phyloP scores from a whole-genome alignment of 1,140 invertebrate species.

The Heliconius nattereri region DNA sequence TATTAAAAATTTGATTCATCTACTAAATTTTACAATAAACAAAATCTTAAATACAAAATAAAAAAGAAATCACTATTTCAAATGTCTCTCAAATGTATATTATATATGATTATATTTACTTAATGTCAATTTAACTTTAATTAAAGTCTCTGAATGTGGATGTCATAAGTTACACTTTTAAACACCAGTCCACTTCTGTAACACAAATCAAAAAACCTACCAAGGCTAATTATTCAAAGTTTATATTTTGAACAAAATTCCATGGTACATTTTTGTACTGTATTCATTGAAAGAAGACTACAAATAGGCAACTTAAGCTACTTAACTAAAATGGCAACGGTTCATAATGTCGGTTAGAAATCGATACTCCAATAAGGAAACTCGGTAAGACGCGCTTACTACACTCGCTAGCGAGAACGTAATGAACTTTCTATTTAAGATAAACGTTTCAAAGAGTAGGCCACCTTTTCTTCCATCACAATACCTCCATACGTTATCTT shows the following conservation, averaged over 20 bases:
- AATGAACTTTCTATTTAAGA: neutral
- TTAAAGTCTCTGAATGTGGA: neutral
- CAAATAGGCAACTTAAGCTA: slow-evolving; percentile 58
- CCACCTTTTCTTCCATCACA: too few relatives aligned
- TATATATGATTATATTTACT: neutral
- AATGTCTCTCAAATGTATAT: too few relatives aligned
- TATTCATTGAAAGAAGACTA: slow-evolving; percentile 23
- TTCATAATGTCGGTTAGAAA: slow-evolving; percentile 29
- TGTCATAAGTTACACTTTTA: slow-evolving; percentile 61
- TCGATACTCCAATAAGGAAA: slow-evolving; percentile 29
- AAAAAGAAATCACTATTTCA: too few relatives aligned
- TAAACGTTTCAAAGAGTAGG: neutral
- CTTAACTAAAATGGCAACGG: slow-evolving; percentile 66
- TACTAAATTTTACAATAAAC: neutral
- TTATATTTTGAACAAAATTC: neutral
- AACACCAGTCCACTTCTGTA: slow-evolving; percentile 50
- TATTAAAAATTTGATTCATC: neutral
- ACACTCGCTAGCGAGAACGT: slow-evolving; percentile 6
- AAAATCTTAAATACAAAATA: neutral
- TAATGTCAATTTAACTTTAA: neutral
- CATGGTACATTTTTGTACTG: neutral
- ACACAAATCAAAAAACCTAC: neutral
- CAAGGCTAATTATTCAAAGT: neutral
- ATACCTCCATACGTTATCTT: too few relatives aligned
- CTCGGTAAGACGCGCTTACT: neutral